Percentiles rank a stretch among this genome's conserved stretches.
These are phyloP conservation scores for Sterrhoptilus dennistouni DNA, from an alignment of 2,113 vertebrate genomes.

Conservation along the genomic window DNA sequence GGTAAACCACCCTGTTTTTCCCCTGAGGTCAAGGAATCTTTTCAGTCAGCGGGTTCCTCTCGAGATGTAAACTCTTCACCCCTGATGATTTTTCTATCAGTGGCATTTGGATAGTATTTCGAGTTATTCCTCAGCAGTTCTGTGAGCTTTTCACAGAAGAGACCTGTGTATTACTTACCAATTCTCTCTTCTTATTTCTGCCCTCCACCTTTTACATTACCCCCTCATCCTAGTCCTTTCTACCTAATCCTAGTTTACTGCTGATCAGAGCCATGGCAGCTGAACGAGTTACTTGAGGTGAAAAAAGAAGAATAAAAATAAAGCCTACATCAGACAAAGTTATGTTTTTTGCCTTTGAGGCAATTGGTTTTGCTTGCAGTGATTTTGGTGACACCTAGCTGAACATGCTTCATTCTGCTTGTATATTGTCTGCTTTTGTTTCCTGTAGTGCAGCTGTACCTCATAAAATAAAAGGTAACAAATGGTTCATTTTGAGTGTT, in stretches of 20 bases:
- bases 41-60: neutral
- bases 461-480: neutral
- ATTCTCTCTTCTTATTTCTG: constrained; percentile 5
- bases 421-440: neutral
- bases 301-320: neutral
- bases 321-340: constrained; percentile 15
- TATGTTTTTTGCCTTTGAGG: constrained; percentile 34
- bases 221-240: neutral
- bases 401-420: neutral
- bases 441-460: neutral
- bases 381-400: neutral
- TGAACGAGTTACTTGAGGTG: neutral
- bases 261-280: neutral
- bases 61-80: neutral
- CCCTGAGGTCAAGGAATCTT: neutral
- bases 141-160: neutral
- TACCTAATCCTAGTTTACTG: constrained; percentile 42
- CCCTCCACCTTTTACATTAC: constrained; percentile 17
- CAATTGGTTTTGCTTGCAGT: constrained; percentile 13
- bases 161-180: constrained; percentile 17
- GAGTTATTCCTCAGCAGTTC: neutral
- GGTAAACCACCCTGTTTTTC: neutral
- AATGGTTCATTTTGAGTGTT: neutral
- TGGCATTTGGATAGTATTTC: neutral
- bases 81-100: neutral